Base-by-base conservation (phyloP, 2,797 vertebrate species). In the Corythornis leucogaster region DNA sequence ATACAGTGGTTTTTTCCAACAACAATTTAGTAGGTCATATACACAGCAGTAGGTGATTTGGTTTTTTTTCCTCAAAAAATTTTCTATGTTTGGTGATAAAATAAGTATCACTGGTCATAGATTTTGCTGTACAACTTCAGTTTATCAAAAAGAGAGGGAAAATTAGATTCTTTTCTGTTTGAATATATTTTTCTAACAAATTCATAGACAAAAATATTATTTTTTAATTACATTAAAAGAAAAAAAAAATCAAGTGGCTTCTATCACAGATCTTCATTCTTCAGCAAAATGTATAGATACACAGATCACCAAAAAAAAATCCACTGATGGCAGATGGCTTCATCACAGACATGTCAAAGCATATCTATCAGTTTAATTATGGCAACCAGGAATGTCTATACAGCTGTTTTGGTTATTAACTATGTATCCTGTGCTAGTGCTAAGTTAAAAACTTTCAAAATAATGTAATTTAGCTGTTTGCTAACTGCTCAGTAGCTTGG, bases 401-500 rank as follows among this genome's bases (percentile, higher is more conserved):
- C 43, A 78, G 86, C 58, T 93, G 68, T 46, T 80, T 91, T 59
- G 81, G 78, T 71, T 79, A 46, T 78, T 79, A 87, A 40, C 54
- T n/a, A 6, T 1, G 5, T 24, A 74, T 68, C 45, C 40, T 19
- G 62, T 68, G 50, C 66, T 31, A 92, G 54, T 74, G 59, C 42
- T 43, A 59, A 70, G 35, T 53, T 58, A 75, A 92, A 50, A 87
- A 70, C 18, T 70, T 85, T 54, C 38, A 46, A 59, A 71, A 58
- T 31, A 33, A 57, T 9, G 9, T 45, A 67, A 43, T 43, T 91
- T 50, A 73, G 35, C 90, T 69, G 77, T 63, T 46, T 28, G 80
- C 73, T 90, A 42, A 82, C 77, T 58, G 64, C 40, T 90, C 78
- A 66, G 89, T 82, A 91, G 88, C 84, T 50, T 82, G 64, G 81